Conservation (phyloP, 2,888 invertebrate genomes). For the Acrocyrtus sp. region DNA sequence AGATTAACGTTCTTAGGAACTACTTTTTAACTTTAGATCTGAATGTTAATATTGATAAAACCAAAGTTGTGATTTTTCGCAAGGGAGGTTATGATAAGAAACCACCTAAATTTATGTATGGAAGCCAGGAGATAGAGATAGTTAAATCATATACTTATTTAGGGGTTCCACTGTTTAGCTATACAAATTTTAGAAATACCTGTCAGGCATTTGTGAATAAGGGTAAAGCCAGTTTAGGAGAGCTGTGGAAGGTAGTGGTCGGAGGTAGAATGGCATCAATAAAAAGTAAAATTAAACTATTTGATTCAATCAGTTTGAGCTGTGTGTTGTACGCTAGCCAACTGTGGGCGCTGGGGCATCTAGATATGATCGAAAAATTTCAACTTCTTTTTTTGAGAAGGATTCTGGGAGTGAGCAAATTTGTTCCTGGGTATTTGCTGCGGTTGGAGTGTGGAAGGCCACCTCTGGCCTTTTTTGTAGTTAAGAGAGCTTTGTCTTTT, state of each 20-base stretch:
- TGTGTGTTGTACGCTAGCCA: constrained; percentile 1
- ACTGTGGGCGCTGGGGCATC: background rate
- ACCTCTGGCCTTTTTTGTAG: too few relatives aligned
- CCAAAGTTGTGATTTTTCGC: constrained; percentile 18
- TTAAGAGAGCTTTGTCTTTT: too few relatives aligned
- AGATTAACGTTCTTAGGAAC: background rate
- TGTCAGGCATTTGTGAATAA: too few relatives aligned
- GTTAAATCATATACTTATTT: constrained; percentile 12
- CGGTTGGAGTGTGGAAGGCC: too few relatives aligned
- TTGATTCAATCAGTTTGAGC: too few relatives aligned
- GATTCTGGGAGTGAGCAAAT: background rate
- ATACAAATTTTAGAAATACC: too few relatives aligned
- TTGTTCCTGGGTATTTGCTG: background rate
- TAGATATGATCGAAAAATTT: constrained; percentile 1
- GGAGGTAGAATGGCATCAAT: too few relatives aligned
- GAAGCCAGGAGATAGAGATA: background rate
- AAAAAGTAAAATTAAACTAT: too few relatives aligned
- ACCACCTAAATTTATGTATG: background rate
- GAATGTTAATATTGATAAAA: constrained; percentile 17
- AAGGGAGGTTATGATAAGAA: background rate
- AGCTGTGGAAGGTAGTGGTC: too few relatives aligned
- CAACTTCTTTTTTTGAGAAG: constrained; percentile 3
- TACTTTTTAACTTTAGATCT: background rate
- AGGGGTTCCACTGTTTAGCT: too few relatives aligned
- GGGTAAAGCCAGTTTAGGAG: too few relatives aligned